A percentile compares a stretch with the other conserved stretches of the same genome.
Evolutionary conservation across 2,797 vertebrate species (phyloP).

Genomic region (Karalla daura): DNA sequence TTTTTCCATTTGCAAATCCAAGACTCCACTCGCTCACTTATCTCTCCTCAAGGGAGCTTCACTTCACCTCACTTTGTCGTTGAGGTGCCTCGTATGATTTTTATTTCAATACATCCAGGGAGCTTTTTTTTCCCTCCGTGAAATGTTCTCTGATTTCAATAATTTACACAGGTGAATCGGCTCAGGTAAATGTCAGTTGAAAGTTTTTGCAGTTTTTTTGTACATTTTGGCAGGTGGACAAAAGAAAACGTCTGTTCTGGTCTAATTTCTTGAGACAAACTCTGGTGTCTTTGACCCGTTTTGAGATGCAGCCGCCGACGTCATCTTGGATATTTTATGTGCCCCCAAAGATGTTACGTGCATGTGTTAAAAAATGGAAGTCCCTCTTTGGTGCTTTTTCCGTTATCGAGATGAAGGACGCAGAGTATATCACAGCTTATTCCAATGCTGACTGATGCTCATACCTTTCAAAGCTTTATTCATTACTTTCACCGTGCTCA

Average conservation of each 20-base stretch:
- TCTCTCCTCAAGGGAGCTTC: constrained; percentile 45
- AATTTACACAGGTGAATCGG: constrained; percentile 52
- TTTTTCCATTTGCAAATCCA: constrained; percentile 48
- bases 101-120: constrained; percentile 48
- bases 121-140: constrained; percentile 33
- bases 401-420: constrained; percentile 9
- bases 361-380: constrained; percentile 11
- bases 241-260: constrained; percentile 35
- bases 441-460: constrained; percentile 24
- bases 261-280: constrained; percentile 42
- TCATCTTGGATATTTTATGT: constrained; percentile 22
- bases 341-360: constrained; percentile 9
- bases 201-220: constrained; percentile 23
- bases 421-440: constrained; percentile 9
- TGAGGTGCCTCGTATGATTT: constrained; percentile 53
- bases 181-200: constrained; percentile 45
- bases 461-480: neutral
- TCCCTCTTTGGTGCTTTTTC: constrained; percentile 7
- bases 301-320: constrained; percentile 49
- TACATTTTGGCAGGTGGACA: constrained; percentile 27
- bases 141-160: constrained; percentile 62
- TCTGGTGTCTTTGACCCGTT: constrained; percentile 50
- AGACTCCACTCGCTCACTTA: constrained; percentile 55
- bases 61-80: constrained; percentile 36
- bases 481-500: neutral